Evolutionary conservation across 2,113 vertebrate genomes (phyloP).

Genomic region (Pyrgilauda ruficollis): DNA sequence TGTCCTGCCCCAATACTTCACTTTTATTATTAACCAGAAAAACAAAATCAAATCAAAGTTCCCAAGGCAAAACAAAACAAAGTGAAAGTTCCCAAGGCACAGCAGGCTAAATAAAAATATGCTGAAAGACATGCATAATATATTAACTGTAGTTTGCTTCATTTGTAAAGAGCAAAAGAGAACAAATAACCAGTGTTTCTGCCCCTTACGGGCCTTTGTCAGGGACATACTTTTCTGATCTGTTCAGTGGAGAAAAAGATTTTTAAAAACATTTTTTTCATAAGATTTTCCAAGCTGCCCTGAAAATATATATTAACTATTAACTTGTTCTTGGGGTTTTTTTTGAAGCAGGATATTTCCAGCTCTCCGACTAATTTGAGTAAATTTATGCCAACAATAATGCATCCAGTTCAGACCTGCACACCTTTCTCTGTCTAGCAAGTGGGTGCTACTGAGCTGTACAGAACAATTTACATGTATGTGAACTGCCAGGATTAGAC

Average conservation of each 20-base stretch:
- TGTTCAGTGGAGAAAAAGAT: background rate
- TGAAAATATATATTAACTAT: background rate
- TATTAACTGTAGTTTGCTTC: slow-evolving; percentile 58
- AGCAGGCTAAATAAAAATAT: slow-evolving; percentile 21
- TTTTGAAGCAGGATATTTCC: background rate
- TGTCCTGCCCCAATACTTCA: slow-evolving; percentile 4
- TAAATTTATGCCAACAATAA: background rate
- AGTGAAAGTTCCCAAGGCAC: slow-evolving; percentile 47
- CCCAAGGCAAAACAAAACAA: slow-evolving; percentile 24
- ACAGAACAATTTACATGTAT: background rate
- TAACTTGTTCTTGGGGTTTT: background rate
- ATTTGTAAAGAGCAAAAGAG: slow-evolving; percentile 57
- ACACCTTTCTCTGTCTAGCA: background rate
- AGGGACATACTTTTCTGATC: background rate
- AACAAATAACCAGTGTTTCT: slow-evolving; percentile 47
- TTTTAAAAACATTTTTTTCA: background rate
- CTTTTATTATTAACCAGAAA: slow-evolving; percentile 17
- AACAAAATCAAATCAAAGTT: slow-evolving; percentile 35
- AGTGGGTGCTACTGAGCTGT: background rate
- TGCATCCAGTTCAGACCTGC: background rate
- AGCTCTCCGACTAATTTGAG: background rate
- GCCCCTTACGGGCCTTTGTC: background rate
- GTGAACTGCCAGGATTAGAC: background rate
- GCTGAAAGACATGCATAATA: slow-evolving; percentile 44
- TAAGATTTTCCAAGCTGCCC: background rate